Conservation (phyloP, 1,140 invertebrate genomes). For the Latrodectus geometricus region DNA sequence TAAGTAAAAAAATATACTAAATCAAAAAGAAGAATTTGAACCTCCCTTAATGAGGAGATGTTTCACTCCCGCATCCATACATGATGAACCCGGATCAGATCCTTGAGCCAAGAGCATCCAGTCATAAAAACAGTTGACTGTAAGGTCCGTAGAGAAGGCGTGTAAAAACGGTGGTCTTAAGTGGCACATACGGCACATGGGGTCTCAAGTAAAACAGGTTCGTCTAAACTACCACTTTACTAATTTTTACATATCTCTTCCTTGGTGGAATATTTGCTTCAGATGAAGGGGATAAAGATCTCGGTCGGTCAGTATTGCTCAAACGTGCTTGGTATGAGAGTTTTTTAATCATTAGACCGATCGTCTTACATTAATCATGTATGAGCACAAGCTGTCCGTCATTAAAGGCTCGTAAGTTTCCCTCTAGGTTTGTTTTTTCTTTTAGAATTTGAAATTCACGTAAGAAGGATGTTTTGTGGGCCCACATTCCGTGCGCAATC, state of each 20-base stretch:
- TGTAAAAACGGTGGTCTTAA: conserved; percentile 47
- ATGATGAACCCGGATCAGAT: conserved; percentile 56
- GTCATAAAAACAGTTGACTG: conserved; percentile 8
- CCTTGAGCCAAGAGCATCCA: conserved; percentile 8
- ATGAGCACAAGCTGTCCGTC: conserved; percentile 13
- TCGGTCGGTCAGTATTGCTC: conserved; percentile 23
- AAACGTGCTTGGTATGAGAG: conserved; percentile 30
- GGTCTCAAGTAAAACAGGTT: conserved; percentile 50
- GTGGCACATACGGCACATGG: conserved; percentile 48
- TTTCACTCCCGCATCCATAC: conserved; percentile 32
- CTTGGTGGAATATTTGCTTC: conserved; percentile 22
- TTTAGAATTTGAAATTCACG: conserved; percentile 9
- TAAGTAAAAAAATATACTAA: not conserved
- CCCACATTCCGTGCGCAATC: conserved; percentile 19
- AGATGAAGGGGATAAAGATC: conserved; percentile 53
- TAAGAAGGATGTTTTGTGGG: conserved; percentile 26
- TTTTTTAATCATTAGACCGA: conserved; percentile 44
- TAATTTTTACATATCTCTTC: conserved; percentile 42
- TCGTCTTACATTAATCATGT: conserved; percentile 35
- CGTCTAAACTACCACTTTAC: conserved; percentile 30
- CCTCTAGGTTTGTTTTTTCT: conserved; percentile 6
- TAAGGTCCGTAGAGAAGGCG: conserved; percentile 31
- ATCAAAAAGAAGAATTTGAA: conserved; percentile 2
- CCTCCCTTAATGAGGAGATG: conserved; percentile 23
- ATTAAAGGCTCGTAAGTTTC: not conserved